These are phyloP conservation scores for Apodemia mormo DNA, from an alignment of 2,888 invertebrate genomes.

Conservation along the genomic window DNA sequence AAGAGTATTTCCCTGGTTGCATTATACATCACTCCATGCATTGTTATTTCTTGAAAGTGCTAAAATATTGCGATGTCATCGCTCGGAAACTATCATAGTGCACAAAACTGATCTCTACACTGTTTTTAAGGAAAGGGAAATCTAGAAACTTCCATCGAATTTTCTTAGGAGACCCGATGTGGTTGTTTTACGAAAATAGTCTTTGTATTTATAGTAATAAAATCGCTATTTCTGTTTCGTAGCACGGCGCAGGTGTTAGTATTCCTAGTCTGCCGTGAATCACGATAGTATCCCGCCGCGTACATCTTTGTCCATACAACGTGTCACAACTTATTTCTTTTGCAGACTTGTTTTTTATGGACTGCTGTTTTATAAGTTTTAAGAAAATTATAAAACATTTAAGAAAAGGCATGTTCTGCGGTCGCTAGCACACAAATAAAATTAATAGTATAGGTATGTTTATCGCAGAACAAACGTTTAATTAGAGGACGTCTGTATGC, in stretches of 20 bases:
- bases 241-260: conserved; percentile 61
- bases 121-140: conserved; percentile 52
- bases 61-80: conserved; percentile 69
- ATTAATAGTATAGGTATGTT: too few relatives aligned
- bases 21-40: conserved; percentile 47
- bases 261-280: conserved; percentile 63
- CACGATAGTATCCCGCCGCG: conserved; percentile 68
- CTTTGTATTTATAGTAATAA: conserved; percentile 40
- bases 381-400: conserved; percentile 33
- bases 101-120: conserved; percentile 61
- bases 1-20: conserved; percentile 35
- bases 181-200: conserved; percentile 37
- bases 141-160: conserved; percentile 49
- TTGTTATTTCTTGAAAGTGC: conserved; percentile 75
- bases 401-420: too few relatives aligned
- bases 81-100: conserved; percentile 52
- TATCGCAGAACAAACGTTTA: too few relatives aligned
- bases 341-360: conserved; percentile 46
- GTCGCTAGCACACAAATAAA: too few relatives aligned
- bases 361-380: conserved; percentile 36
- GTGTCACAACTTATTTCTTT: conserved; percentile 59
- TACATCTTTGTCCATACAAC: conserved; percentile 65
- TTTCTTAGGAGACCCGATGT: conserved; percentile 47
- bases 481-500: too few relatives aligned
- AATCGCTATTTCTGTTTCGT: conserved; percentile 40